These are phyloP conservation scores for Onychostruthus taczanowskii DNA, from an alignment of 2,113 vertebrate genomes.

Conservation along the genomic window DNA sequence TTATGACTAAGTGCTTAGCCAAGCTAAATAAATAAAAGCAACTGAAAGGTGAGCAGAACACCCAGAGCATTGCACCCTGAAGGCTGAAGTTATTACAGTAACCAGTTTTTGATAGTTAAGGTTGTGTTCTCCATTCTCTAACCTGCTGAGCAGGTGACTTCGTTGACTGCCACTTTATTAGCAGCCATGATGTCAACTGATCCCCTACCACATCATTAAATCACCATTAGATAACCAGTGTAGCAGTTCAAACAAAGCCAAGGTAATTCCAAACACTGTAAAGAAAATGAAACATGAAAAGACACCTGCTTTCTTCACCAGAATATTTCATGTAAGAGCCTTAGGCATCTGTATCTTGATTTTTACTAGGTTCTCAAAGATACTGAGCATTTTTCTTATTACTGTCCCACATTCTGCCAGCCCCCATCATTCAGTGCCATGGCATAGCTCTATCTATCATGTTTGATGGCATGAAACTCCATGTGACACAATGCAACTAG, in stretches of 20 bases:
- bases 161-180: background rate
- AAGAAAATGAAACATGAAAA: background rate
- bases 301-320: background rate
- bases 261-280: background rate
- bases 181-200: background rate
- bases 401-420: background rate
- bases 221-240: background rate
- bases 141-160: background rate
- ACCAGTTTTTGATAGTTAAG: background rate
- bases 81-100: background rate
- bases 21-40: background rate
- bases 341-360: background rate
- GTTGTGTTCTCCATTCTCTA: background rate
- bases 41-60: background rate
- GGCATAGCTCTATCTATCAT: background rate
- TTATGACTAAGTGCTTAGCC: background rate
- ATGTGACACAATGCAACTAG: background rate
- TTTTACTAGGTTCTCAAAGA: background rate
- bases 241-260: background rate
- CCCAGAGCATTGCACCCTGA: background rate
- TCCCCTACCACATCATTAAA: background rate
- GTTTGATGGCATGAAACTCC: background rate
- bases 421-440: background rate
- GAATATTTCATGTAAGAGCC: background rate
- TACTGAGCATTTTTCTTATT: background rate